phyloP scores from a whole-genome alignment of 2,797 vertebrate genomes.

The Erpetoichthys calabaricus region DNA sequence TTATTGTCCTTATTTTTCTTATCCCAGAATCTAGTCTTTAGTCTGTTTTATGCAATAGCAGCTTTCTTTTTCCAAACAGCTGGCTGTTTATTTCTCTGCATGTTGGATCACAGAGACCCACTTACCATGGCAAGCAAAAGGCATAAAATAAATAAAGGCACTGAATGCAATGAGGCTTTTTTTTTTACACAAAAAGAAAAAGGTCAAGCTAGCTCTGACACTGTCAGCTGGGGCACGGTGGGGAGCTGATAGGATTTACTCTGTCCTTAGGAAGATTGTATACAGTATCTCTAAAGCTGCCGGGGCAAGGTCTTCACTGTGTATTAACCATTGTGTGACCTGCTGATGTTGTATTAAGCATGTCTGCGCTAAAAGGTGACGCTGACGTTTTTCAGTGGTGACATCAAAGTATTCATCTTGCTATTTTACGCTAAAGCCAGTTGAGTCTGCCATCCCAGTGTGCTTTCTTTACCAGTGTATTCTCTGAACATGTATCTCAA shows the following conservation, averaged over 20 bases:
- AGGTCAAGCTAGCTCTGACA: conserved; percentile 24
- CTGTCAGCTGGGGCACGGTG: conserved; percentile 26
- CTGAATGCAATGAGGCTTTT: conserved; percentile 18
- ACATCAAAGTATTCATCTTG: neutral
- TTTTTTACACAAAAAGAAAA: conserved; percentile 17
- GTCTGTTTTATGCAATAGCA: neutral
- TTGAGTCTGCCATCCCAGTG: neutral
- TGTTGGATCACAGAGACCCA: conserved; percentile 14
- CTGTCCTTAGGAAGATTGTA: conserved; percentile 23
- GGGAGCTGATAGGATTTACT: conserved; percentile 33
- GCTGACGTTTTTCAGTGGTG: neutral
- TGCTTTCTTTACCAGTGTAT: too few relatives aligned
- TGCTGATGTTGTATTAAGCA: conserved; percentile 25
- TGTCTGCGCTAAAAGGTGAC: conserved; percentile 11
- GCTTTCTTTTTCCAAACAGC: conserved; percentile 12
- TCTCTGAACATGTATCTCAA: too few relatives aligned
- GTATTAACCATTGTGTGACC: conserved; percentile 21
- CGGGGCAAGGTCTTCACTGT: conserved; percentile 15
- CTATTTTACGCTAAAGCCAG: conserved; percentile 7
- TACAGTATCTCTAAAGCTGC: conserved; percentile 20
- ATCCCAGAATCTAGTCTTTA: too few relatives aligned
- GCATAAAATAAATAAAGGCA: conserved; percentile 13
- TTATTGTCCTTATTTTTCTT: too few relatives aligned
- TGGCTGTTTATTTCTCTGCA: conserved; percentile 15
- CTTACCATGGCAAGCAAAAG: conserved; percentile 12